Evolutionary conservation across 2,888 invertebrate species (phyloP).

Genomic region (Panorpa germanica): DNA sequence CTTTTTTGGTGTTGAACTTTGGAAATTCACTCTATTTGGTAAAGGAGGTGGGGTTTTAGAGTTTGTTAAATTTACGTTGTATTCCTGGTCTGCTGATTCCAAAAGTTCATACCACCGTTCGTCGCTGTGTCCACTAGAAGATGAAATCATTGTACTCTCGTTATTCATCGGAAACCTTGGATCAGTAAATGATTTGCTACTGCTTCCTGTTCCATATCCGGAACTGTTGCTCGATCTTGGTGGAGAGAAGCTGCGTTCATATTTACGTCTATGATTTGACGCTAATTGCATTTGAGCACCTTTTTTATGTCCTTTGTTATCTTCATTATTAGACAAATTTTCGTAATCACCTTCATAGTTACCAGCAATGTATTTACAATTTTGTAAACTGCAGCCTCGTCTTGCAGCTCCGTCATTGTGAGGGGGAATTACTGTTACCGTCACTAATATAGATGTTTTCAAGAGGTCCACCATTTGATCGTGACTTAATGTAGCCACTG

Average conservation of each 20-base stretch:
- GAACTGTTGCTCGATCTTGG: conserved; percentile 68
- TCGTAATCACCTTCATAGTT: conserved; percentile 49
- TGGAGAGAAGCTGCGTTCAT: conserved; percentile 56
- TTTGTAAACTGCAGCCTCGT: conserved; percentile 42
- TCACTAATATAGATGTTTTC: conserved; percentile 74
- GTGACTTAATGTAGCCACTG: conserved; percentile 73
- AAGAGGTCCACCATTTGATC: conserved; percentile 86
- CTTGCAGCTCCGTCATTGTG: conserved; percentile 43
- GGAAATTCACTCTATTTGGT: conserved; percentile 26
- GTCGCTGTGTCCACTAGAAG: conserved; percentile 39
- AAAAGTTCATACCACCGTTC: conserved; percentile 42
- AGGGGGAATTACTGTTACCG: conserved; percentile 65
- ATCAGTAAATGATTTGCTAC: conserved; percentile 24
- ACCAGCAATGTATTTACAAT: conserved; percentile 39
- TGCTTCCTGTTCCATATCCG: conserved; percentile 61
- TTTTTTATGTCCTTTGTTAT: conserved; percentile 13
- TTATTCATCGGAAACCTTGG: conserved; percentile 13
- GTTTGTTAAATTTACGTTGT: conserved; percentile 11
- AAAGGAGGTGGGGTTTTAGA: conserved; percentile 30
- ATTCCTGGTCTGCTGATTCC: conserved; percentile 25
- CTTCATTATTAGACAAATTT: conserved; percentile 25
- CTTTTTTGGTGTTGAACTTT: too few relatives aligned
- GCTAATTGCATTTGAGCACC: conserved; percentile 26
- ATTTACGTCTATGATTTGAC: conserved; percentile 39
- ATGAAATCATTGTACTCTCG: conserved; percentile 37